Percentiles rank a stretch among this genome's conserved stretches.
These are phyloP conservation scores for Falco concolor DNA, from an alignment of 2,797 vertebrate species.

Conservation along the genomic window DNA sequence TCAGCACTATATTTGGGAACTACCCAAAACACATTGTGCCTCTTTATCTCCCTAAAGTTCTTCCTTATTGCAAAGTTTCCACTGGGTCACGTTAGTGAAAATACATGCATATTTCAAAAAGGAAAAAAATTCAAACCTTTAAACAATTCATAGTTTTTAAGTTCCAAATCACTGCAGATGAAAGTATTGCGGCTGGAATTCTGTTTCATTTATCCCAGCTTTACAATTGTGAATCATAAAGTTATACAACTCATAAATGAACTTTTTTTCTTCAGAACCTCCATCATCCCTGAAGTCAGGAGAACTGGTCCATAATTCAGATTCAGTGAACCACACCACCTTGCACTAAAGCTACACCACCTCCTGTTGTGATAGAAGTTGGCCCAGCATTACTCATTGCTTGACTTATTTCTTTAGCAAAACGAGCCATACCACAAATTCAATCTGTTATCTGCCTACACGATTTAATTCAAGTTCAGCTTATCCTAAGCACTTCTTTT, in stretches of 20 bases:
- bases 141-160: constrained; percentile 3
- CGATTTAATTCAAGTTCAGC: constrained; percentile 1
- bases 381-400: background rate
- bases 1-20: background rate
- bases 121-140: background rate
- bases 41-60: background rate
- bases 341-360: background rate
- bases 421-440: background rate
- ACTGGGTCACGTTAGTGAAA: background rate
- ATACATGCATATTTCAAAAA: background rate
- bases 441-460: constrained; percentile 19
- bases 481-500: background rate
- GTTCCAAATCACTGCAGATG: constrained; percentile 7
- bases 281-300: background rate
- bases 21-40: background rate
- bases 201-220: background rate
- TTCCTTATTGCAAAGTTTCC: background rate
- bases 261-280: background rate
- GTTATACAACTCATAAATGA: background rate
- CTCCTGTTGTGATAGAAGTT: background rate
- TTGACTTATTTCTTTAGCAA: background rate
- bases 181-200: background rate
- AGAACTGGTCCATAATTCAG: background rate
- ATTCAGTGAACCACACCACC: background rate
- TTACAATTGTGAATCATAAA: background rate